phyloP scores from a whole-genome alignment of 2,113 vertebrate genomes.

The Neolamprologus fasciatus region DNA sequence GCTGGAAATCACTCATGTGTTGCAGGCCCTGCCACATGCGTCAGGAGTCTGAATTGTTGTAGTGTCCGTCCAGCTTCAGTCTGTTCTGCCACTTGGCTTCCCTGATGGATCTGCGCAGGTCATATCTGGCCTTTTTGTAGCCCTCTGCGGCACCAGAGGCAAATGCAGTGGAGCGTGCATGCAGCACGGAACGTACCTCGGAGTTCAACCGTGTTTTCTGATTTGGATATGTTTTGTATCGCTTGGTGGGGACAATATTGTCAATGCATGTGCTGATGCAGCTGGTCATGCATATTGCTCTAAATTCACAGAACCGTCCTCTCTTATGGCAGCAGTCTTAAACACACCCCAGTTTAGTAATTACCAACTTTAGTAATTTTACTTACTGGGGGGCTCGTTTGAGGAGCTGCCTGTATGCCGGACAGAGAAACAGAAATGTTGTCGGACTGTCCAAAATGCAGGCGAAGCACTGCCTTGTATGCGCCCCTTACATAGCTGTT shows the following conservation, averaged over 20 bases:
- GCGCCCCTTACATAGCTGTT: neutral
- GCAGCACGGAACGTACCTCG: rapidly evolving
- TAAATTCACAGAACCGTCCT: neutral
- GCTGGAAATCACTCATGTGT: neutral
- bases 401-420: neutral
- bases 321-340: neutral
- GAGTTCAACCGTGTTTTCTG: neutral
- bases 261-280: neutral
- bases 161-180: neutral
- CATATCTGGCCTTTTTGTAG: neutral
- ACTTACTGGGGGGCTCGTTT: neutral
- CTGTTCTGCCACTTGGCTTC: neutral
- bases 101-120: neutral
- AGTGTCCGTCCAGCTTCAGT: neutral
- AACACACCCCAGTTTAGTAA: neutral
- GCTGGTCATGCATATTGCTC: neutral
- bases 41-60: neutral
- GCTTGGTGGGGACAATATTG: neutral
- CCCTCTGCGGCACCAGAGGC: neutral
- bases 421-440: neutral
- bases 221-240: neutral
- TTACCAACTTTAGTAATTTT: neutral
- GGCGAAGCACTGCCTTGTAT: neutral
- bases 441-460: neutral
- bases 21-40: neutral